A percentile compares a stretch with the other conserved stretches of the same genome.
Conservation (phyloP, 2,113 vertebrate species). For the Hippocampus zosterae region DNA sequence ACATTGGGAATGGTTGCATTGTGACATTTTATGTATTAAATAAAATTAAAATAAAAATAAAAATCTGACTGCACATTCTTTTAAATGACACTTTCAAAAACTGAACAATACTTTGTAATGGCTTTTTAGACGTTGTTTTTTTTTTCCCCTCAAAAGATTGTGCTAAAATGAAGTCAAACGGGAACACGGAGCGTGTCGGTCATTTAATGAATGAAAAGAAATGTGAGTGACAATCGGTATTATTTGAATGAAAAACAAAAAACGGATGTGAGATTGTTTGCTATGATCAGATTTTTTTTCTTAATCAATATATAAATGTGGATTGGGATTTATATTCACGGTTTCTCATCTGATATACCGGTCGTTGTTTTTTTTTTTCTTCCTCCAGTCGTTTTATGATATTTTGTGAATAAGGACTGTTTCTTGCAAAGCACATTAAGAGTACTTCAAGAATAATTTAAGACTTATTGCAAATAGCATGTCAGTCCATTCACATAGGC, state of each 20-base stretch:
- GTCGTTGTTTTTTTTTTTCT: background rate
- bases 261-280: background rate
- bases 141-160: no score
- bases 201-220: background rate
- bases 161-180: no score
- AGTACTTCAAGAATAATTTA: no score
- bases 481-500: no score
- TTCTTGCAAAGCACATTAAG: background rate
- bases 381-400: background rate
- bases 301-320: background rate
- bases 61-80: no score
- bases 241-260: background rate
- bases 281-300: background rate
- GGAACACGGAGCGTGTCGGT: background rate
- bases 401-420: constrained; percentile 12
- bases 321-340: background rate
- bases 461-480: no score
- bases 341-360: background rate
- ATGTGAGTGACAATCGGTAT: constrained; percentile 16
- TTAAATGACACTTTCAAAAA: no score
- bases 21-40: background rate
- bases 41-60: no score
- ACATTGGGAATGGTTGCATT: background rate
- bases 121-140: no score
- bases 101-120: no score